A percentile compares a stretch with the other conserved stretches of the same genome.
phyloP scores from a whole-genome alignment of 2,888 invertebrate species.

The Cantharis rustica region DNA sequence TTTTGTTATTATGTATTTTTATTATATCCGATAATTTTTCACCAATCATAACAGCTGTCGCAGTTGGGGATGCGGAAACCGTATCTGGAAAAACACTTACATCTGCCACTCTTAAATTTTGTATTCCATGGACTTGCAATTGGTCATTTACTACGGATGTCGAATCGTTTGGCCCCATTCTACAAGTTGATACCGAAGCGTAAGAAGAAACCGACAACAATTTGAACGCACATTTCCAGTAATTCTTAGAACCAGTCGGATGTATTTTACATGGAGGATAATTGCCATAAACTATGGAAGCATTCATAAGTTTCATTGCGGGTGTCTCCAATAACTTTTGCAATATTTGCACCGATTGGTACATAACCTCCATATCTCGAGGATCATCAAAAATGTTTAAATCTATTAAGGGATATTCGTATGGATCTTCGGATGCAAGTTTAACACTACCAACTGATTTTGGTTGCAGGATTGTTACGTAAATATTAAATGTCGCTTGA shows the following conservation, averaged over 20 bases:
- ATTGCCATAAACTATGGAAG: conserved; percentile 61
- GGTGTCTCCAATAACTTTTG: conserved; percentile 64
- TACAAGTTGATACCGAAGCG: conserved; percentile 61
- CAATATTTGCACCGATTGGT: conserved; percentile 65
- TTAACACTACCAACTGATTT: not conserved
- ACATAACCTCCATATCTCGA: conserved; percentile 65
- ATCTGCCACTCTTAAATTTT: conserved; percentile 67
- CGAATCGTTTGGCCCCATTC: conserved; percentile 47
- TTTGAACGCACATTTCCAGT: conserved; percentile 61
- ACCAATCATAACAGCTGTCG: conserved; percentile 72
- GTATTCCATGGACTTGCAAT: conserved; percentile 61
- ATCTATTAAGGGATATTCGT: conserved; percentile 67
- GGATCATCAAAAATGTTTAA: conserved; percentile 68
- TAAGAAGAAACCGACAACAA: conserved; percentile 66
- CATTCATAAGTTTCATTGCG: conserved; percentile 61
- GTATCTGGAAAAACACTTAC: conserved; percentile 71
- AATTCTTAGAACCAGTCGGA: conserved; percentile 61
- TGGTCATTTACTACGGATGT: conserved; percentile 53
- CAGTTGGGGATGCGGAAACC: conserved; percentile 69
- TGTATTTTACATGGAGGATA: conserved; percentile 63
- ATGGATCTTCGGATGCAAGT: not conserved
- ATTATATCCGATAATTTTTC: conserved; percentile 66
- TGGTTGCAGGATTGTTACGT: not conserved
- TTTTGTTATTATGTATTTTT: conserved; percentile 8
- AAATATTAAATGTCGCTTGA: not conserved